phyloP scores from a whole-genome alignment of 2,888 invertebrate species.

The Pemphredon lugubris region DNA sequence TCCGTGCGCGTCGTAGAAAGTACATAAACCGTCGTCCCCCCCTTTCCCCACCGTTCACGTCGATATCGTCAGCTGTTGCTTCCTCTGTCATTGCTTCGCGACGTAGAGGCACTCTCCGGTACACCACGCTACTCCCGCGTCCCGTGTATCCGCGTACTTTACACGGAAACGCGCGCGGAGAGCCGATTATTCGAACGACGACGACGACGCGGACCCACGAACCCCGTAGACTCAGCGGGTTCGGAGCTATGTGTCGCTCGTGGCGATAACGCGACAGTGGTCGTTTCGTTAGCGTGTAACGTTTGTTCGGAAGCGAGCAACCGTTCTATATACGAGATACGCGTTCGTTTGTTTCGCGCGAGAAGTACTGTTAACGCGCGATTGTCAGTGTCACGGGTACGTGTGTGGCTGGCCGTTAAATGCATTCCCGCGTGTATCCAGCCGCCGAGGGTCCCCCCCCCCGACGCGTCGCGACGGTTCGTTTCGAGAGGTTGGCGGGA shows the following conservation, averaged over 20 bases:
- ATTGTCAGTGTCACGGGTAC: too few species aligned
- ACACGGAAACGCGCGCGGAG: neutral
- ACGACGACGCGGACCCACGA: too few species aligned
- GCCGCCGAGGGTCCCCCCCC: neutral
- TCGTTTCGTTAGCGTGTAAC: too few species aligned
- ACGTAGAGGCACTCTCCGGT: neutral
- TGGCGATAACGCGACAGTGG: neutral
- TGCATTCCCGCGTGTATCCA: neutral
- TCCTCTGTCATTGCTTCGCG: constrained; percentile 49
- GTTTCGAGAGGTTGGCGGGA: constrained; percentile 28
- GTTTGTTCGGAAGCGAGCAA: too few species aligned
- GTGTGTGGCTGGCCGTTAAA: neutral
- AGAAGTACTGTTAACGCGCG: too few species aligned
- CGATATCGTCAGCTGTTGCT: constrained; percentile 75
- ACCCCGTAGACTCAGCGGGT: too few species aligned
- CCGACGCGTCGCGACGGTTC: neutral
- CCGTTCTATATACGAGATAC: too few species aligned
- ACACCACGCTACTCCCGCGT: neutral
- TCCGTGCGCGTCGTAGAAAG: constrained; percentile 52
- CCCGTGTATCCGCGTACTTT: neutral
- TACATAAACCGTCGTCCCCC: constrained; percentile 65
- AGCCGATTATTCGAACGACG: neutral
- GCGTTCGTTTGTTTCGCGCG: too few species aligned
- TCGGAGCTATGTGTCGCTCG: constrained; percentile 3
- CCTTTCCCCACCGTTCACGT: too few species aligned